Conservation (phyloP, 2,888 invertebrate genomes). For the Formica aserva region DNA sequence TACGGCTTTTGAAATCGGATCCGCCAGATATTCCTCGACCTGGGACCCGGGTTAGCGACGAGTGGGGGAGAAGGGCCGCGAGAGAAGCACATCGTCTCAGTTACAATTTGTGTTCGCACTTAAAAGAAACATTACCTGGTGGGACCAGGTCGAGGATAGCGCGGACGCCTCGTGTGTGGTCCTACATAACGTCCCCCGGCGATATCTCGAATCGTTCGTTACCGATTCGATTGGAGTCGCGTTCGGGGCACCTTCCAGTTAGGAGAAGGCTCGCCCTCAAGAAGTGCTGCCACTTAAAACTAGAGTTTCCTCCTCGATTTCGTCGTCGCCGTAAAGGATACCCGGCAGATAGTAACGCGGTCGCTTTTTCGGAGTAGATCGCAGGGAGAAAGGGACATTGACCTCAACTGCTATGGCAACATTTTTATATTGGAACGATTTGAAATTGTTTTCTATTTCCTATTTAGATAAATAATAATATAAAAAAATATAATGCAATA, state of each 20-base stretch:
- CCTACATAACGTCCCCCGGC: conserved; percentile 77
- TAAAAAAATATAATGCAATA: not conserved
- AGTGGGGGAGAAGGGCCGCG: conserved; percentile 55
- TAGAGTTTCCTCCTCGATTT: conserved; percentile 51
- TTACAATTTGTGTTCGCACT: conserved; percentile 86
- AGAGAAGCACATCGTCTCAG: conserved; percentile 83
- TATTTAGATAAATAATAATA: not conserved
- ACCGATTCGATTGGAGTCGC: conserved; percentile 82
- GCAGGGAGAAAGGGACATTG: conserved; percentile 6
- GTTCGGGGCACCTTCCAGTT: conserved; percentile 59
- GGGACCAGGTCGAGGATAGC: conserved; percentile 77
- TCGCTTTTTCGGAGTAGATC: conserved; percentile 49
- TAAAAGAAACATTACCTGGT: conserved; percentile 85
- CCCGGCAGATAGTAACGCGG: conserved; percentile 35
- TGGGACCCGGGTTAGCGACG: conserved; percentile 63
- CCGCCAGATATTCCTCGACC: conserved; percentile 80
- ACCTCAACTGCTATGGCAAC: not conserved
- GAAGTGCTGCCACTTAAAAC: conserved; percentile 71
- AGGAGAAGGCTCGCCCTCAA: conserved; percentile 34
- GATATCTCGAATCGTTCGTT: conserved; percentile 84
- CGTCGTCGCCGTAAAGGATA: conserved; percentile 37
- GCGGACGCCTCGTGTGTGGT: conserved; percentile 83
- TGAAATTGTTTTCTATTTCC: not conserved
- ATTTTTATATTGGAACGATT: not conserved
- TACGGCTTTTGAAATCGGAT: conserved; percentile 85